Evolutionary conservation across 2,113 vertebrate genomes (phyloP), one percentile per base, ranked within the genome.

Genomic region (Thamnaconus septentrionalis): DNA sequence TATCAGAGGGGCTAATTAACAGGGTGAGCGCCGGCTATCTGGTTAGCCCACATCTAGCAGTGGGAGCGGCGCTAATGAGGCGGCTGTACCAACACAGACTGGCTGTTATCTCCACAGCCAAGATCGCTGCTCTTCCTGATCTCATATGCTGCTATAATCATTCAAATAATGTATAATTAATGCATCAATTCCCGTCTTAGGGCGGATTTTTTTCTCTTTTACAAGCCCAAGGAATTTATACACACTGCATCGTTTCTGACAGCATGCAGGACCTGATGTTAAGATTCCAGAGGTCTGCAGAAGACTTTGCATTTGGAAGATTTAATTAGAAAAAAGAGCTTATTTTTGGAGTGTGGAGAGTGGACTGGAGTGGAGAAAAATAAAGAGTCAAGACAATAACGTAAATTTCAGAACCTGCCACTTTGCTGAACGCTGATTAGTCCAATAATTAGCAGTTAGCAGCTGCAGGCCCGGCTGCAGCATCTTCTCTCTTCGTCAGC

Each of bases 1-100:
- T 76, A 75, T 79, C 87, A 87, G 82, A 87, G 87, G 85, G 86
- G 78, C 84, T 83, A 83, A 88, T 90, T 90, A 88, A 52, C 71
- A 69, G 83, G 71, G 71, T 40, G 79, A 82, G 72, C 53, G 67
- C 67, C 49, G 60, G 76, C 84, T 79, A 81, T 83, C 79, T 87
- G 78, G 84, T 80, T 84, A 84, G 80, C 80, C 75, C 65, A 66
- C 72, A 78, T 86, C 81, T 81, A 84, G 85, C 85, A 75, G 80
- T 80, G 87, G 80, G 85, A 88, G 66, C 69, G 79, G 79, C 60
- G 60, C 81, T 89, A 89, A 90, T 82, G 87, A 89, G 87, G 82
- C 44, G 10, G 72, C 73, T 73, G 76, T 78, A 84, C 85, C 70
- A 69, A 81, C 80, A 76, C 44, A 66, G 75, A 78, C 62, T 58